These are phyloP conservation scores for Crenuchus spilurus DNA, from an alignment of 2,797 vertebrate genomes.

Conservation along the genomic window DNA sequence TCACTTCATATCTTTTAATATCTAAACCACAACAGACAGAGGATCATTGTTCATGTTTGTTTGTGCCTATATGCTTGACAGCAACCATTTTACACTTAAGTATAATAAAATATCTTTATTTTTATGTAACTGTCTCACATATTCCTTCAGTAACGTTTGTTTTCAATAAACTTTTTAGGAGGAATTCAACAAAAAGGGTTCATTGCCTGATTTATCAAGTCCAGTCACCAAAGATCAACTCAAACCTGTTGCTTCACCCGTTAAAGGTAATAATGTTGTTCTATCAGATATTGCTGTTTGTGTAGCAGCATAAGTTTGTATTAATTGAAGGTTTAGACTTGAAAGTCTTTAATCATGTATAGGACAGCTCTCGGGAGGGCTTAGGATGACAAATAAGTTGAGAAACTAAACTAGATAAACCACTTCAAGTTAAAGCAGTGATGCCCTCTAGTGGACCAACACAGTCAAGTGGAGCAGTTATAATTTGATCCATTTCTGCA, in stretches of 20 bases:
- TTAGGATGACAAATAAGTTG: background rate
- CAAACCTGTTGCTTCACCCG: conserved; percentile 56
- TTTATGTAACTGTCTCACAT: too few species aligned
- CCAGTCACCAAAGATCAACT: conserved; percentile 53
- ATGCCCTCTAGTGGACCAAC: conserved; percentile 52
- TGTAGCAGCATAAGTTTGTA: background rate
- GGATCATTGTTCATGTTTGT: background rate
- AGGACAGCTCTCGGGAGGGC: background rate
- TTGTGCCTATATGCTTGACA: background rate
- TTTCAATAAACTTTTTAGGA: conserved; percentile 68
- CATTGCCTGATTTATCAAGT: conserved; percentile 44
- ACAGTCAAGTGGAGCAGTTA: background rate
- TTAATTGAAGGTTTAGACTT: background rate
- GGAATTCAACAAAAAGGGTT: conserved; percentile 64
- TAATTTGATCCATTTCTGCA: too few species aligned
- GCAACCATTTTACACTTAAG: too few species aligned
- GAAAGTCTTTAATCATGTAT: conserved; percentile 20
- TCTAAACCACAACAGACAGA: background rate
- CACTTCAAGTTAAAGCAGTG: background rate
- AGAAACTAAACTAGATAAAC: background rate
- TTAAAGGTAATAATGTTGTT: conserved; percentile 63
- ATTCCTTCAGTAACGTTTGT: too few species aligned
- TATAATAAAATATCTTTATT: too few species aligned
- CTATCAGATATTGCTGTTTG: background rate
- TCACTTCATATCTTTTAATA: background rate